Conservation (phyloP, 2,888 invertebrate genomes). For the Resseliella maxima region DNA sequence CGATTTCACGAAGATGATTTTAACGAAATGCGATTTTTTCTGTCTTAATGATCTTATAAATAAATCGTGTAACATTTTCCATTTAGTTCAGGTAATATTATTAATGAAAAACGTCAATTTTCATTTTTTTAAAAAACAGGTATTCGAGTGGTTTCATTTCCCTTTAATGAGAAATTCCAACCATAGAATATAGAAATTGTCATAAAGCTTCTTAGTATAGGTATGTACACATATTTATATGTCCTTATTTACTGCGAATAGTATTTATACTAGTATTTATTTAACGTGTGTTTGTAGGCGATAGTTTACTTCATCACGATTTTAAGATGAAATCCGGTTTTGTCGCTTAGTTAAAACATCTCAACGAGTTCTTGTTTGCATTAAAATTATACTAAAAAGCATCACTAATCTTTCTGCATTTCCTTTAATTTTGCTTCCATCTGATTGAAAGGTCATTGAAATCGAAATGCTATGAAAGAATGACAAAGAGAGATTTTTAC, state of each 20-base stretch:
- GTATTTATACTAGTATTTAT: neutral
- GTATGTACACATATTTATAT: neutral
- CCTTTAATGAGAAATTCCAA: neutral
- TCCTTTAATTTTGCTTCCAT: conserved; percentile 40
- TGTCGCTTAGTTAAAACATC: neutral
- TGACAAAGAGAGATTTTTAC: neutral
- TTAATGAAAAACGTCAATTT: neutral
- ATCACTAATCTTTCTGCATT: neutral
- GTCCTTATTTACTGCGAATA: neutral
- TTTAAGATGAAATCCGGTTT: conserved; percentile 41
- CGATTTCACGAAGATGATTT: neutral
- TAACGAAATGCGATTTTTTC: no score
- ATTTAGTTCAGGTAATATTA: neutral
- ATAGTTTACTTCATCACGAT: neutral
- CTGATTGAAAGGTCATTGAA: conserved; percentile 51
- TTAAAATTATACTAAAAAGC: conserved; percentile 18
- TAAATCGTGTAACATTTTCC: no score
- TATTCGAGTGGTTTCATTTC: neutral
- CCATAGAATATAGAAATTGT: neutral
- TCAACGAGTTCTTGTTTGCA: neutral
- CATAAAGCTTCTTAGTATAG: neutral
- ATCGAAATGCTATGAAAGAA: conserved; percentile 3
- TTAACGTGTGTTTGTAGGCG: neutral
- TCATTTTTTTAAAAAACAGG: neutral
- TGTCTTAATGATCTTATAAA: neutral